Evolutionary conservation across 1,140 invertebrate species (phyloP), one percentile per base, ranked within the genome.

Genomic region (Nebria ingens): DNA sequence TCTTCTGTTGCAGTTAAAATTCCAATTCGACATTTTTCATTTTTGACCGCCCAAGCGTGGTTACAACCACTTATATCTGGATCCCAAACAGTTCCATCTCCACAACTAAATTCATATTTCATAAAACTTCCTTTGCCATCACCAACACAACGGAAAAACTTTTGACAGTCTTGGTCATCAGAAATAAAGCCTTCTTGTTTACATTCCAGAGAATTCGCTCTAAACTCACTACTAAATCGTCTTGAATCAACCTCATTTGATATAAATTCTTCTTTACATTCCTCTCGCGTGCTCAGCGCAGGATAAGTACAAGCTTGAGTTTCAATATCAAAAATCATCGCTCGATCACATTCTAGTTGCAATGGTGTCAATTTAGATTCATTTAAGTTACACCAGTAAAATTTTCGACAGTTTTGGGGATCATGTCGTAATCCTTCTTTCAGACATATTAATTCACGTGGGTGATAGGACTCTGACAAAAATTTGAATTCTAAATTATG

Each of bases 101-200:
- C 80, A 67, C 83, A 86, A 40, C 70, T 73, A 62, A 82, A 86
- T 34, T 81, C 74, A 60, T 81, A 78, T 58, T 70, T 76, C 17
- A 65, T 75, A 40, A 73, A 78, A 1, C 68, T 71, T 15, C 71
- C 75, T 23, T 72, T 63, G 0, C 76, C 77, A 56, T 79, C 68
- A 50, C 73, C 64, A 0, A 84, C 79, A 67, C 85, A 87, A 65
- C 83, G 74, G 58, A 85, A 84, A 62, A 86, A 87, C 57, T 83
- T 84, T 51, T 66, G 74, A 59, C 85, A 87, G 56, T 86, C 73
- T 22, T 71, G 65, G 17, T 64, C 69, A 69, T 78, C 76, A 23
- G 64, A 70, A 21, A 65, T 51, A 58, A 71, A 72, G 9, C 70
- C 70, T 61, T 68, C 68, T 52, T 58, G 53, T 29, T 20, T 52